These are phyloP conservation scores for Alaudala cheleensis DNA, from an alignment of 2,113 vertebrate genomes.

Conservation along the genomic window DNA sequence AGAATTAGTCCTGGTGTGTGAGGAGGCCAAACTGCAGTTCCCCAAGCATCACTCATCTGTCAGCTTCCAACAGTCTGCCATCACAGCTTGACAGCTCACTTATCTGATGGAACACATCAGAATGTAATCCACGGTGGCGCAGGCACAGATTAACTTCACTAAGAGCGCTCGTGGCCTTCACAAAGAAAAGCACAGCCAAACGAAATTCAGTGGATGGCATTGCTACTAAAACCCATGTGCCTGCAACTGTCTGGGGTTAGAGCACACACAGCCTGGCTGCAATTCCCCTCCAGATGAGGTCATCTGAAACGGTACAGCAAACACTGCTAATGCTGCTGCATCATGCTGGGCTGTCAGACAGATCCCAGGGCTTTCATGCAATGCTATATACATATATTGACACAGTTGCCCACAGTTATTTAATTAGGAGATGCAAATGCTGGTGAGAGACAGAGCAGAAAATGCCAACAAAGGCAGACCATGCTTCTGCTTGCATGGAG, in stretches of 20 bases:
- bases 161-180: background rate
- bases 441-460: constrained; percentile 38
- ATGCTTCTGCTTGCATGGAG: background rate
- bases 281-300: constrained; percentile 22
- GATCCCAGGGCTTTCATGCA: constrained; percentile 9
- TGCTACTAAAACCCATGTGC: constrained; percentile 16
- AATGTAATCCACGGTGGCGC: accelerated
- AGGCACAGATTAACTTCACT: background rate
- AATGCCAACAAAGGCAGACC: constrained; percentile 40
- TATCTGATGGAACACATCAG: background rate
- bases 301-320: background rate
- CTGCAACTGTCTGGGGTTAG: constrained; percentile 36
- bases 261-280: background rate
- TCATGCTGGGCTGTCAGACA: constrained; percentile 41
- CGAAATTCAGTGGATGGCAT: background rate
- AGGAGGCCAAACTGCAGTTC: background rate
- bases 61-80: background rate
- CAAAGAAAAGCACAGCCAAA: background rate
- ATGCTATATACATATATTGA: background rate
- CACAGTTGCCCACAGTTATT: background rate
- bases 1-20: background rate
- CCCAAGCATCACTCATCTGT: background rate
- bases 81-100: background rate
- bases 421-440: constrained; percentile 23
- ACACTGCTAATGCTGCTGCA: constrained; percentile 22